Evolutionary conservation across 2,113 vertebrate genomes (phyloP).

Genomic region (Chinchilla lanigera): DNA sequence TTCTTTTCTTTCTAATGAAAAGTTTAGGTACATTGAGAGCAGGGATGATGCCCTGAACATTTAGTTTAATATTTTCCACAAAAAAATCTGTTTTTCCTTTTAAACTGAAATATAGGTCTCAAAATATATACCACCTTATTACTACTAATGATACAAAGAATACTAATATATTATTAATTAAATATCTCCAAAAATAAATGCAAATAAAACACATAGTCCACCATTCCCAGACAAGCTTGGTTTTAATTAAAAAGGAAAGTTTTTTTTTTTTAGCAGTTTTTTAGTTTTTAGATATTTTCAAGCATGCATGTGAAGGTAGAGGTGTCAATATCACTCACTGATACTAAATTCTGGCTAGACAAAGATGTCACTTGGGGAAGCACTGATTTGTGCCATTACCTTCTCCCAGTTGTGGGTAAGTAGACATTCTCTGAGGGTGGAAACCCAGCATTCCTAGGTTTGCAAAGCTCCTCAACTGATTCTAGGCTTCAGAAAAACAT

Average conservation of each 20-base stretch:
- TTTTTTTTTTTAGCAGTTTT: too few relatives aligned
- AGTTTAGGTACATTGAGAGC: background rate
- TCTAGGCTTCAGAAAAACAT: background rate
- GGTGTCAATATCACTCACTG: rapidly evolving
- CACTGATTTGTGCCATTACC: rapidly evolving
- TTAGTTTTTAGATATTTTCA: background rate
- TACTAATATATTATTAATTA: background rate
- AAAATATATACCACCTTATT: background rate
- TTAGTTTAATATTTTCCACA: background rate
- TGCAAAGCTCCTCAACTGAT: background rate
- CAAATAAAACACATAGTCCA: background rate
- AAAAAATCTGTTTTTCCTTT: background rate
- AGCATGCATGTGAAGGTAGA: background rate
- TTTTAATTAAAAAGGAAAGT: background rate
- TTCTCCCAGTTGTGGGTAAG: background rate
- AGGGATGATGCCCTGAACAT: background rate
- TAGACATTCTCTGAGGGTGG: background rate
- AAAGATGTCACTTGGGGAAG: rapidly evolving
- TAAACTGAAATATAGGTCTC: background rate
- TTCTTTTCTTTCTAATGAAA: background rate
- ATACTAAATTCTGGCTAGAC: background rate
- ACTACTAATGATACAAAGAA: background rate
- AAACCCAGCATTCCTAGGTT: background rate
- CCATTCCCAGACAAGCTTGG: background rate
- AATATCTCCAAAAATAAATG: background rate